A percentile compares a stretch with the other conserved stretches of the same genome.
phyloP scores from a whole-genome alignment of 2,113 vertebrate genomes.

The Romanogobio albipinnatus region DNA sequence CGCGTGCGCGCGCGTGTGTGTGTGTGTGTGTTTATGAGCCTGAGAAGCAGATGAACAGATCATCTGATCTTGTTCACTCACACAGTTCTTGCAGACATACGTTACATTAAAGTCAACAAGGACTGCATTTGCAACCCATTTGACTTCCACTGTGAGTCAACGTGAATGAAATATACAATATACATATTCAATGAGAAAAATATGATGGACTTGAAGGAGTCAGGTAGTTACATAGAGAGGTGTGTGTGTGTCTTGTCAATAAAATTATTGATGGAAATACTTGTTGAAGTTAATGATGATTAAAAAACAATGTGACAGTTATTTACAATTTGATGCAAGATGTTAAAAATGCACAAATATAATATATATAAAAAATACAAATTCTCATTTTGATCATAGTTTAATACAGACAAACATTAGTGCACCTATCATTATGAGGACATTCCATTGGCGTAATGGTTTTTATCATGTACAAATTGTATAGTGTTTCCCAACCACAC shows the following conservation, averaged over 20 bases:
- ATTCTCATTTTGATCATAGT: too few species aligned
- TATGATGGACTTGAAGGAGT: not conserved
- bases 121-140: not conserved
- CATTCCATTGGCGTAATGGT: too few species aligned
- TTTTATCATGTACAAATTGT: too few species aligned
- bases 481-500: too few species aligned
- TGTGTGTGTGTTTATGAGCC: not conserved
- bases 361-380: too few species aligned
- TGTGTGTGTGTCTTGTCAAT: not conserved
- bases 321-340: too few species aligned
- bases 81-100: not conserved
- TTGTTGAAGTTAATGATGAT: not conserved
- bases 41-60: not conserved
- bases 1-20: too few species aligned
- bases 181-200: not conserved
- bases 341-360: too few species aligned
- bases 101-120: not conserved
- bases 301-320: not conserved
- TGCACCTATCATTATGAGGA: too few species aligned
- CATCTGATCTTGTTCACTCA: not conserved
- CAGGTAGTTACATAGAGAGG: not conserved
- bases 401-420: too few species aligned
- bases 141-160: not conserved
- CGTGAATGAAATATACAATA: not conserved
- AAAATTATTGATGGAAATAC: not conserved